These are phyloP conservation scores for Cecropterus lyciades DNA, from an alignment of 1,140 invertebrate species.

Conservation along the genomic window DNA sequence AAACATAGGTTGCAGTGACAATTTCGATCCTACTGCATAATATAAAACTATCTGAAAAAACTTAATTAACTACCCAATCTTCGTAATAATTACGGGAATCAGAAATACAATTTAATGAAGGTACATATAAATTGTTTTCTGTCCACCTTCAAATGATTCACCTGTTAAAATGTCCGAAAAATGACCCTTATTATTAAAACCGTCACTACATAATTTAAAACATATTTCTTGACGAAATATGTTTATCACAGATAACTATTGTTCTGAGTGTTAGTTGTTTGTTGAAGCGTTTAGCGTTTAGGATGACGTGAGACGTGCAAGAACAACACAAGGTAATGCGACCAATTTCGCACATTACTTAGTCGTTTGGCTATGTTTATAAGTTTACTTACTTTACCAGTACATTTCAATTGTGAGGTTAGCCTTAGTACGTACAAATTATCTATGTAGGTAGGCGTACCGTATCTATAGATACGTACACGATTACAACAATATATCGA, in stretches of 20 bases:
- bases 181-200: background rate
- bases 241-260: constrained; percentile 33
- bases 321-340: constrained; percentile 55
- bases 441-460: constrained; percentile 27
- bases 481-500: constrained; percentile 21
- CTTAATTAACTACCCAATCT: no score
- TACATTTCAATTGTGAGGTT: constrained; percentile 18
- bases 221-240: constrained; percentile 15
- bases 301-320: constrained; percentile 60
- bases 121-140: no score
- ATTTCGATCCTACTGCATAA: no score
- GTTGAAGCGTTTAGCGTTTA: constrained; percentile 58
- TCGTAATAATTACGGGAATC: no score
- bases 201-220: no score
- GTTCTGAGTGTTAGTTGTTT: constrained; percentile 56
- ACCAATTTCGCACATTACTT: constrained; percentile 54
- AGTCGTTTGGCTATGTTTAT: constrained; percentile 27
- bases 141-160: no score
- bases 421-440: constrained; percentile 20
- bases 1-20: no score
- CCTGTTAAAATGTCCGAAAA: no score
- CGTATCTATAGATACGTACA: constrained; percentile 29
- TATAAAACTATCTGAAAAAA: no score
- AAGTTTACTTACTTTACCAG: constrained; percentile 2
- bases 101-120: no score